Evolutionary conservation across 2,888 invertebrate genomes (phyloP), one percentile per base, ranked within the genome.

Genomic region (Dryomyza anilis): DNA sequence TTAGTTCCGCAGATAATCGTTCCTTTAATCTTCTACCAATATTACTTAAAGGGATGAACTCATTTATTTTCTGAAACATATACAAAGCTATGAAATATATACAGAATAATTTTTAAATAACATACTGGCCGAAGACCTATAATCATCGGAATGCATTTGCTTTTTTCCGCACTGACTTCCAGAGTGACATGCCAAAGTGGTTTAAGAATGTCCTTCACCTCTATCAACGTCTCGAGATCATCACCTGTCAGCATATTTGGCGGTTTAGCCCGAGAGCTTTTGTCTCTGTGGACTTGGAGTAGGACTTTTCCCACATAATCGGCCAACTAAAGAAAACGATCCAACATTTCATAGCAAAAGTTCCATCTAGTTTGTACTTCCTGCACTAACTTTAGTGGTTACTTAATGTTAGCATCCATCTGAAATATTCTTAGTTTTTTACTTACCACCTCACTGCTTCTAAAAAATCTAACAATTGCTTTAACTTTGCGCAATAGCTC

Each of bases 371-470:
- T 62, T 21, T 30, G 29, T 8, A 62, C 62, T 45, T 55, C 55
- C 45, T 62, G 55, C n/a, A 55, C 46, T 25, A 62, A 8, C n/a
- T 62, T 62, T 14, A 62, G n/a, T n/a, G n/a, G n/a, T n/a, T n/a
- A n/a, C n/a, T n/a, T n/a, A n/a, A n/a, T n/a, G n/a, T n/a, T n/a
- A n/a, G n/a, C n/a, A n/a, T n/a, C n/a, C n/a, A n/a, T n/a, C n/a
- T n/a, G n/a, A n/a, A n/a, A n/a, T n/a, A n/a, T n/a, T n/a, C n/a
- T n/a, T n/a, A n/a, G n/a, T n/a, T n/a, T n/a, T n/a, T n/a, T n/a
- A n/a, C n/a, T n/a, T n/a, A n/a, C n/a, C n/a, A n/a, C n/a, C n/a
- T n/a, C n/a, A n/a, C n/a, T n/a, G n/a, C n/a, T n/a, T n/a, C n/a
- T n/a, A n/a, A n/a, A n/a, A n/a, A n/a, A n/a, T n/a, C n/a, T n/a